Conservation (phyloP, 2,797 vertebrate genomes). For the Mormyrops boulengeri region DNA sequence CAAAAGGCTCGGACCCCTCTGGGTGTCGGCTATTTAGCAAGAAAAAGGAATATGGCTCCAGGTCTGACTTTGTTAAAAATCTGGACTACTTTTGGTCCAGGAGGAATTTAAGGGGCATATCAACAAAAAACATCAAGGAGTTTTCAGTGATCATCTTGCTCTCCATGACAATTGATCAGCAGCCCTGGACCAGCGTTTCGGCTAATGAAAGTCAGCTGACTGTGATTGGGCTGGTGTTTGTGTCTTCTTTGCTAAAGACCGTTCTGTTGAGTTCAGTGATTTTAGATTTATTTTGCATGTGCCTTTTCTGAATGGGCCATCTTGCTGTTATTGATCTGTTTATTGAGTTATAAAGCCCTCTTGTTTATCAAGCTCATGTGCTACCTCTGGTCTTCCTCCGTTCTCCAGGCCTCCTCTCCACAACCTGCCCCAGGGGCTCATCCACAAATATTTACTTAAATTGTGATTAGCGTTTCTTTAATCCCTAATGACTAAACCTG, state of each 20-base stretch:
- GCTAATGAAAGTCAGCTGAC: not conserved
- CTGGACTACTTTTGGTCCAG: not conserved
- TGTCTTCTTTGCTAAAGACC: not conserved
- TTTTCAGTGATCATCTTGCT: not conserved
- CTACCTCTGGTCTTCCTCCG: not conserved
- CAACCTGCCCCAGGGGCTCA: not conserved
- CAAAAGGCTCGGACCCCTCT: not conserved
- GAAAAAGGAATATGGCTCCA: not conserved
- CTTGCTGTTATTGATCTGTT: not conserved
- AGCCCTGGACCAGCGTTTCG: not conserved
- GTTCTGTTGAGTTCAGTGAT: not conserved
- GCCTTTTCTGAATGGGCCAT: not conserved
- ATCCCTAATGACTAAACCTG: not conserved
- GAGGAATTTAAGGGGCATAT: not conserved
- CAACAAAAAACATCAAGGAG: not conserved
- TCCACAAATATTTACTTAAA: constrained; percentile 3
- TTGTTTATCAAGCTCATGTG: not conserved
- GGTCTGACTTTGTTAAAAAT: not conserved
- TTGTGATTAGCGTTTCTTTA: not conserved
- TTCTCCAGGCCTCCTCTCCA: not conserved
- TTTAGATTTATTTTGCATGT: not conserved
- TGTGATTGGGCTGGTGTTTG: not conserved
- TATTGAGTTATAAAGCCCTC: not conserved
- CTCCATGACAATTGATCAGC: not conserved
- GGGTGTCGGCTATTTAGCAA: not conserved